These are phyloP conservation scores for Strigamia transsilvanica DNA, from an alignment of 2,888 invertebrate genomes.

Conservation along the genomic window DNA sequence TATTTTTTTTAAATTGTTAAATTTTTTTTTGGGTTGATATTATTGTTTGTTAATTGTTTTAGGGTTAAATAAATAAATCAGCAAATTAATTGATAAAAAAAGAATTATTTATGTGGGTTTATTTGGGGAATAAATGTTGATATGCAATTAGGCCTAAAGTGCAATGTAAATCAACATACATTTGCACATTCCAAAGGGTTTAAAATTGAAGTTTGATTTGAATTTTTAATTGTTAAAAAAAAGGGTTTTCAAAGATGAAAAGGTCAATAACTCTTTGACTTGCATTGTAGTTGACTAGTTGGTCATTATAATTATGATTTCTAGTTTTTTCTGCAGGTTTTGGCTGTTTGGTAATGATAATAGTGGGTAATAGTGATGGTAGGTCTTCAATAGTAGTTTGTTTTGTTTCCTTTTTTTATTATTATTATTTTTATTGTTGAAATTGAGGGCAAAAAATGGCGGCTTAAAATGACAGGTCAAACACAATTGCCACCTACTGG, in stretches of 20 bases:
- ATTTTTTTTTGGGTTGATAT: not conserved
- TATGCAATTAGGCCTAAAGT: constrained; percentile 38
- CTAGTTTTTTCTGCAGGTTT: not conserved
- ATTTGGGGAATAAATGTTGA: constrained; percentile 1
- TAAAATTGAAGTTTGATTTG: constrained; percentile 14
- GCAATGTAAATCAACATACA: constrained; percentile 4
- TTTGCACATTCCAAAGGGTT: constrained; percentile 13
- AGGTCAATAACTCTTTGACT: constrained; percentile 19
- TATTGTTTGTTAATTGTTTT: not conserved
- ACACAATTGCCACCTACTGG: constrained; percentile 35
- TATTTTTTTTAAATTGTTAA: too few relatives aligned
- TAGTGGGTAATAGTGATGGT: too few relatives aligned
- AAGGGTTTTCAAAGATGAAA: not conserved
- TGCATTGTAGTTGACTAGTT: not conserved
- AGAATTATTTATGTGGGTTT: not conserved
- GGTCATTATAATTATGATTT: not conserved
- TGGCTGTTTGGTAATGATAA: not conserved
- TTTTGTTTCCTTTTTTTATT: not conserved
- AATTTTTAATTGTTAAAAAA: constrained; percentile 29
- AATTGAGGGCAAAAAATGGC: not conserved
- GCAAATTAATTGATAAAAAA: not conserved
- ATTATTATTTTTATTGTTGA: not conserved
- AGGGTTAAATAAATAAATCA: not conserved
- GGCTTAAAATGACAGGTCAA: constrained; percentile 20
- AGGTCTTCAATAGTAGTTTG: not conserved